phyloP scores from a whole-genome alignment of 2,888 invertebrate species.

The Tetrapedia diversipes region DNA sequence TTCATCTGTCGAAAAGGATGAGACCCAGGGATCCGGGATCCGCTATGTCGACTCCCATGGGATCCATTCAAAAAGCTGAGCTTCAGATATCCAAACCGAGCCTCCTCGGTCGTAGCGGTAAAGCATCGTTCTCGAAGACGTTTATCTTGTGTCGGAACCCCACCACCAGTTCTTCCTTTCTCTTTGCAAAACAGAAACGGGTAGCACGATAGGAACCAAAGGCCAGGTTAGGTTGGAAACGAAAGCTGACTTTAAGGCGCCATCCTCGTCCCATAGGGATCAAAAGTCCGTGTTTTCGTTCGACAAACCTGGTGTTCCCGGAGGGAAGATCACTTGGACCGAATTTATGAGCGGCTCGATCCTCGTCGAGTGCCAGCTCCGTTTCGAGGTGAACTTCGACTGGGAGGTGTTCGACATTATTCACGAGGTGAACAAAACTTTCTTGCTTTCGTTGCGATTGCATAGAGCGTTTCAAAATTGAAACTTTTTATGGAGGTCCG shows the following conservation, averaged over 20 bases:
- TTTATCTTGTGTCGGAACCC: too few species aligned
- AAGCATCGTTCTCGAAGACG: too few species aligned
- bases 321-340: constrained; percentile 84
- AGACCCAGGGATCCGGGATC: constrained; percentile 34
- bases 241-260: background rate
- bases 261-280: constrained; percentile 15
- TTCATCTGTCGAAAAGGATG: constrained; percentile 28
- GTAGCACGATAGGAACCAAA: constrained; percentile 11
- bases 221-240: background rate
- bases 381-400: constrained; percentile 88
- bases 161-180: background rate
- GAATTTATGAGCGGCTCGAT: constrained; percentile 88
- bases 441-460: background rate
- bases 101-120: too few species aligned
- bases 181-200: constrained; percentile 32
- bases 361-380: constrained; percentile 87
- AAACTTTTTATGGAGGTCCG: too few species aligned
- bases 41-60: constrained; percentile 1
- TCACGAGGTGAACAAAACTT: constrained; percentile 83
- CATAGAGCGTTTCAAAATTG: background rate
- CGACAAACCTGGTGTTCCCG: constrained; percentile 27
- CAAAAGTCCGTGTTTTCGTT: constrained; percentile 1
- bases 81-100: constrained; percentile 46
- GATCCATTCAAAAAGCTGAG: constrained; percentile 33
- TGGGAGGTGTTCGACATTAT: constrained; percentile 87